phyloP scores from a whole-genome alignment of 1,140 invertebrate genomes.

The Aphaenogaster ashmeadi region DNA sequence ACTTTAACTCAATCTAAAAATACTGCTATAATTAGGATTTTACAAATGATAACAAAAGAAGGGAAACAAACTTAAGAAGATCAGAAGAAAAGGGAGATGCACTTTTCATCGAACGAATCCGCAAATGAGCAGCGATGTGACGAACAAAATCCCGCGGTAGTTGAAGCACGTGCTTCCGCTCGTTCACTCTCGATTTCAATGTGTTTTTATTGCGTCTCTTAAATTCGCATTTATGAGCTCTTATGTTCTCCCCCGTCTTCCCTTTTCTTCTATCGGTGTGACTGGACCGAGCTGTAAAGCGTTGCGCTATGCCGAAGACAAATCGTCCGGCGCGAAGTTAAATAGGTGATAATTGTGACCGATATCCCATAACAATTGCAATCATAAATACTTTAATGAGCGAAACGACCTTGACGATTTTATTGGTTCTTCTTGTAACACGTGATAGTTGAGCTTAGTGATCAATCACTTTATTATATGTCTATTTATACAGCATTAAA shows the following conservation, averaged over 20 bases:
- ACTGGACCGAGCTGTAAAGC: conserved; percentile 62
- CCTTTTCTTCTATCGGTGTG: conserved; percentile 67
- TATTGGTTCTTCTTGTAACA: conserved; percentile 46
- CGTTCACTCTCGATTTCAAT: conserved; percentile 87
- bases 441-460: conserved; percentile 34
- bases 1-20: neutral
- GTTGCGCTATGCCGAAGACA: conserved; percentile 76
- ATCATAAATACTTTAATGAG: conserved; percentile 74
- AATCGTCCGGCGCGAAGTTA: conserved; percentile 73
- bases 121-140: conserved; percentile 44
- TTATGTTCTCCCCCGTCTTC: conserved; percentile 83
- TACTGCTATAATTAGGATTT: neutral
- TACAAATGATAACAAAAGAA: neutral
- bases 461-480: conserved; percentile 57
- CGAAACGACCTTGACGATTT: conserved; percentile 63
- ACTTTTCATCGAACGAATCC: conserved; percentile 19
- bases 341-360: conserved; percentile 75
- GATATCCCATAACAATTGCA: conserved; percentile 64
- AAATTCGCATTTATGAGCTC: conserved; percentile 88
- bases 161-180: conserved; percentile 81
- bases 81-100: neutral
- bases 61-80: neutral
- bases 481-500: conserved; percentile 15
- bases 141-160: conserved; percentile 55
- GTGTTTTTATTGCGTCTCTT: conserved; percentile 88